phyloP scores from a whole-genome alignment of 2,888 invertebrate genomes.

The Muscina levida region DNA sequence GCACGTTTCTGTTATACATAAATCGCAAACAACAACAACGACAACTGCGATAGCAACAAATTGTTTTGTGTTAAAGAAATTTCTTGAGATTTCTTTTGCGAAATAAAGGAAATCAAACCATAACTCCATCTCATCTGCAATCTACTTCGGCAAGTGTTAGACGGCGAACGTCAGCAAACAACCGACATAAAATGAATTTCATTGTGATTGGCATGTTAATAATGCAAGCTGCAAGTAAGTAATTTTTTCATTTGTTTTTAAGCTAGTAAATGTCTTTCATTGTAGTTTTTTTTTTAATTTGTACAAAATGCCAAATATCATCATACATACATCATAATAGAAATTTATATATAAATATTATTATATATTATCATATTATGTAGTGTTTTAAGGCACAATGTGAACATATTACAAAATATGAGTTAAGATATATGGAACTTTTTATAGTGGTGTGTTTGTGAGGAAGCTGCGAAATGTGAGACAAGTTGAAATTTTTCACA shows the following conservation, averaged over 20 bases:
- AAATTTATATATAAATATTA: too few species aligned
- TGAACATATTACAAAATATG: too few species aligned
- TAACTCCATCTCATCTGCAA: neutral
- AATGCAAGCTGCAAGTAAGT: conserved; percentile 78
- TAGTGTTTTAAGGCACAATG: too few species aligned
- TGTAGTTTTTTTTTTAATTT: neutral
- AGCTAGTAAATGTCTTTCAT: too few species aligned
- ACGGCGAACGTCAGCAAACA: conserved; percentile 17
- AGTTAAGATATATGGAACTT: too few species aligned
- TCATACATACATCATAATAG: too few species aligned
- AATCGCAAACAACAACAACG: neutral
- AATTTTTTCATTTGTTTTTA: conserved; percentile 32
- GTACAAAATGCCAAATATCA: too few species aligned
- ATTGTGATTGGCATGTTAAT: conserved; percentile 77
- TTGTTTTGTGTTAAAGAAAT: conserved; percentile 14
- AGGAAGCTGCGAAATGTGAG: too few species aligned
- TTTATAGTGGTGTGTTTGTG: too few species aligned
- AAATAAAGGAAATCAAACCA: neutral
- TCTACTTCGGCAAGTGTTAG: neutral
- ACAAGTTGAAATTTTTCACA: too few species aligned
- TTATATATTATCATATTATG: too few species aligned
- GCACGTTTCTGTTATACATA: conserved; percentile 47
- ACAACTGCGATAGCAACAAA: neutral
- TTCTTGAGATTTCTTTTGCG: conserved; percentile 37
- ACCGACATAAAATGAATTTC: conserved; percentile 74